phyloP scores from a whole-genome alignment of 1,140 invertebrate species.

The Anoplolepis gracilipes region DNA sequence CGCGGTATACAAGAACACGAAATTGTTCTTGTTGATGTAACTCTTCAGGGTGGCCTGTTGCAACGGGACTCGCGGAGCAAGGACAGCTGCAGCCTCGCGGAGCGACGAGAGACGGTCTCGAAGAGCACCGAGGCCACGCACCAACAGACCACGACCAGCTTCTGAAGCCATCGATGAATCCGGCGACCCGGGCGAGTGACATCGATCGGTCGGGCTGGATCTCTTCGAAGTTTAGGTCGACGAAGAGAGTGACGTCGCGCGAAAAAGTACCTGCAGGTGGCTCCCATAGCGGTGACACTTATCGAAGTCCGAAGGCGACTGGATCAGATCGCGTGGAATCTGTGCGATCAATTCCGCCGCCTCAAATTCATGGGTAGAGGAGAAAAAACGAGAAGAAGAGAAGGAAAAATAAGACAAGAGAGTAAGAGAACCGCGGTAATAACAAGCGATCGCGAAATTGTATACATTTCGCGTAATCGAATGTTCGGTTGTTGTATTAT shows the following conservation, averaged over 20 bases:
- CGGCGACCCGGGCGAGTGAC: not conserved
- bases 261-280: slow-evolving; percentile 69
- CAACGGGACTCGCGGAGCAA: slow-evolving; percentile 77
- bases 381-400: not conserved
- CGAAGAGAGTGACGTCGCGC: slow-evolving; percentile 35
- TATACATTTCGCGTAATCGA: not conserved
- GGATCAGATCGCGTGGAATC: not conserved
- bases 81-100: slow-evolving; percentile 69
- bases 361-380: slow-evolving; percentile 3
- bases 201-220: not conserved
- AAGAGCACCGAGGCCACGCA: slow-evolving; percentile 73
- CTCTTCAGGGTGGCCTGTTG: slow-evolving; percentile 81
- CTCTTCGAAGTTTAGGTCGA: slow-evolving; percentile 7
- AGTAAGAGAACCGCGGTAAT: not conserved
- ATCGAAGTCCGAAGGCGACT: slow-evolving; percentile 30
- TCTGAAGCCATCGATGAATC: slow-evolving; percentile 39
- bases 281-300: slow-evolving; percentile 49
- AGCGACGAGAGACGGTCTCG: slow-evolving; percentile 73
- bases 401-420: not conserved
- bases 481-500: not conserved
- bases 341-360: slow-evolving; percentile 17
- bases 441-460: not conserved
- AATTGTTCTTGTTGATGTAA: slow-evolving; percentile 80
- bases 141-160: slow-evolving; percentile 72
- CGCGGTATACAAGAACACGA: slow-evolving; percentile 60